Evolutionary conservation across 2,797 vertebrate genomes (phyloP), one percentile per base, ranked within the genome.

Genomic region (Linurgus olivaceus): DNA sequence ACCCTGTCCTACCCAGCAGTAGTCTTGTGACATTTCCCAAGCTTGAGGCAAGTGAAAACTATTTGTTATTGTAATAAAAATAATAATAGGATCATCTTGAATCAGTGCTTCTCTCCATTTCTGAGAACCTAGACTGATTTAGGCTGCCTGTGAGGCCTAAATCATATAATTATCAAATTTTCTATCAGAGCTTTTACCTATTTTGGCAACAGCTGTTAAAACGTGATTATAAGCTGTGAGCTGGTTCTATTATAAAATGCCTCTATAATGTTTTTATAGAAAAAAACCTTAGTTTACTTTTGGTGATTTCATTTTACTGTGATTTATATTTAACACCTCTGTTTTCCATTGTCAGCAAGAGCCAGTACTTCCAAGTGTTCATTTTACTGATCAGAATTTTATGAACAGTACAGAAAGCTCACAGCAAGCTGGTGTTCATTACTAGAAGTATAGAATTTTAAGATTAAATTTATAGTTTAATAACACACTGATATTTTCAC

Each of bases 381-480:
- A 10, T 65, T 86, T 92, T 92, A 70, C 70, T 61, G 59, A 83
- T 73, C 86, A 87, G 40, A 94, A 83, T 54, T 75, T 55, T 80
- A 63, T 73, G 72, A 96, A 88, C 48, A 72, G 33, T 37, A 74
- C 17, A 83, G 62, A 84, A 88, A 90, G 16, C 23, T 86, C 74
- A 74, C 20, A 90, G 28, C 33, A 96, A 72, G 72, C 66, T 93
- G 78, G 72, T 67, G 55, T 71, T 71, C 90, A 92, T 96, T 95
- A 93, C 47, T 45, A 63, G 67, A 87, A 85, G 50, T 62, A 79
- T 5, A 92, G 59, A 68, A 88, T 86, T 92, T 90, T 94, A 94
- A 91, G 86, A 93, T 92, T 79, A 89, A 96, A 92, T 96, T 93
- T 96, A 93, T 86, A 82, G 88, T 65, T 95, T 93, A 95, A 96